Percentiles rank a stretch among this genome's conserved stretches.
phyloP scores from a whole-genome alignment of 2,797 vertebrate species.

The Malacoctenus gilli region DNA sequence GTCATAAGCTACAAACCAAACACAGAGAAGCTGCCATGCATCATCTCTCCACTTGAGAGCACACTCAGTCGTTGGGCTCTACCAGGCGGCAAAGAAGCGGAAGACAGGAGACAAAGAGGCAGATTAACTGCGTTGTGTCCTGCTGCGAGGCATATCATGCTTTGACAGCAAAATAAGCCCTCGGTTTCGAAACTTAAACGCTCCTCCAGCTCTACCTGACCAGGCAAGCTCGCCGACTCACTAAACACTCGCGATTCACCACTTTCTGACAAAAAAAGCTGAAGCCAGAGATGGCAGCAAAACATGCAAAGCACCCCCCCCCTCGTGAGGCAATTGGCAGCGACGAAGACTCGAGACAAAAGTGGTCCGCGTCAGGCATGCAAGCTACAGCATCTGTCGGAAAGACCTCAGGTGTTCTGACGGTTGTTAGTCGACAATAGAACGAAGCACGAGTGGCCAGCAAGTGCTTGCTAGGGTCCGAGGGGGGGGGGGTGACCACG shows the following conservation, averaged over 20 bases:
- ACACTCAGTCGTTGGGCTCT: constrained; percentile 26
- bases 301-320: constrained; percentile 53
- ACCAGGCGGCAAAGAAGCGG: constrained; percentile 39
- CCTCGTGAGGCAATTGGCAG: constrained; percentile 18
- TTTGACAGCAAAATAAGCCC: constrained; percentile 62
- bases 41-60: constrained; percentile 41
- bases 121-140: constrained; percentile 47
- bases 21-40: constrained; percentile 66
- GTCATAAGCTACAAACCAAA: constrained; percentile 54
- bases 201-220: constrained; percentile 59
- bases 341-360: background rate
- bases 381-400: constrained; percentile 28
- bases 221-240: constrained; percentile 52
- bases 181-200: constrained; percentile 43
- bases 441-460: too few relatives aligned
- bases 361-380: constrained; percentile 29
- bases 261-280: constrained; percentile 47
- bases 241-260: constrained; percentile 29
- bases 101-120: constrained; percentile 53
- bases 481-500: too few relatives aligned
- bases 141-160: constrained; percentile 62
- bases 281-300: constrained; percentile 34
- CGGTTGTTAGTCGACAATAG: constrained; percentile 63
- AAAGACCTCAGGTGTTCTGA: constrained; percentile 25
- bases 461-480: too few relatives aligned